phyloP scores from a whole-genome alignment of 2,113 vertebrate species.

The Colaptes auratus region DNA sequence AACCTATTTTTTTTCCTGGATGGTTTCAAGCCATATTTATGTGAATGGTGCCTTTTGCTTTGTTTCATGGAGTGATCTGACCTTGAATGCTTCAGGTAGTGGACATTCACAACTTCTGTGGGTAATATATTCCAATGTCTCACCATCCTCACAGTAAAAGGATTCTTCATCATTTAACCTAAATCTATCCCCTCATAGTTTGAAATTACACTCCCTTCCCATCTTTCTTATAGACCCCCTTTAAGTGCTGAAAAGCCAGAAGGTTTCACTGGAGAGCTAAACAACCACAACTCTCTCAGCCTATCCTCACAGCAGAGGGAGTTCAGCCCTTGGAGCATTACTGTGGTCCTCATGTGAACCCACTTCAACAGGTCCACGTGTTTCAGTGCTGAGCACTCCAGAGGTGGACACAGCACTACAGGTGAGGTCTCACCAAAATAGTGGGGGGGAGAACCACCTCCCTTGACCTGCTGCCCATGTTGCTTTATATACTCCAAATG shows the following conservation, averaged over 20 bases:
- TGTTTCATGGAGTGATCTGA: neutral
- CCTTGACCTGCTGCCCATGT: neutral
- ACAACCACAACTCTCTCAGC: neutral
- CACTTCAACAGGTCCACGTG: neutral
- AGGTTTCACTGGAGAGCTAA: neutral
- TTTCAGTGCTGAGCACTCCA: neutral
- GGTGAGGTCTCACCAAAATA: neutral
- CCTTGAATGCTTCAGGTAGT: neutral
- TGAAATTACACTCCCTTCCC: neutral
- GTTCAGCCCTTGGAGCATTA: neutral
- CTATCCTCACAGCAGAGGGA: neutral
- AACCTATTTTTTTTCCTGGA: neutral
- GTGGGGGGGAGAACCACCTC: neutral
- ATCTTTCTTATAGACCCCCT: neutral
- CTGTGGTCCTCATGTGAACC: neutral
- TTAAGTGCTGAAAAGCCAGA: neutral
- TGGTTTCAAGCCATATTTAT: neutral
- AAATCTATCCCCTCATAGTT: neutral
- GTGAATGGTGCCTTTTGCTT: accelerated
- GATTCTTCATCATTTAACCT: neutral
- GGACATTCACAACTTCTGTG: neutral
- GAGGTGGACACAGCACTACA: neutral
- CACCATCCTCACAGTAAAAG: neutral
- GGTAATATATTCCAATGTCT: neutral
- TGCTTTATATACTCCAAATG: neutral